These are phyloP conservation scores for Drosophila nigricruria DNA, from an alignment of 2,888 invertebrate species.

Conservation along the genomic window DNA sequence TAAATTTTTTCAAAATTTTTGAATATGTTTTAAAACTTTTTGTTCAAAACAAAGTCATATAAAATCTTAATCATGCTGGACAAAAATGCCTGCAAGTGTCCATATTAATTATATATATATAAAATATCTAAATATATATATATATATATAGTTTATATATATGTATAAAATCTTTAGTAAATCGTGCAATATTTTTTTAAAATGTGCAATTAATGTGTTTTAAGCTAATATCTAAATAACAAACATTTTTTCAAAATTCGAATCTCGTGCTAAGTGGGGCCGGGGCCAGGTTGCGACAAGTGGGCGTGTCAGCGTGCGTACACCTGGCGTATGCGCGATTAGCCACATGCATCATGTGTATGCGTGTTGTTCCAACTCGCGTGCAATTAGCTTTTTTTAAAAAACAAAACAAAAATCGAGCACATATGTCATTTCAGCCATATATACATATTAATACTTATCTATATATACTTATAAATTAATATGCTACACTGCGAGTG, in stretches of 20 bases:
- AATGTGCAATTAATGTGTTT: constrained; percentile 59
- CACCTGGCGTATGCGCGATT: constrained; percentile 39
- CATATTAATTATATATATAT: background rate
- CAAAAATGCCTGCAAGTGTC: background rate
- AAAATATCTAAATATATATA: background rate
- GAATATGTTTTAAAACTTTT: background rate
- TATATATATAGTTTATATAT: background rate
- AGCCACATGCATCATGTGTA: constrained; percentile 6
- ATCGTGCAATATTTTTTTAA: constrained; percentile 69
- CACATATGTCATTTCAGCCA: constrained; percentile 58
- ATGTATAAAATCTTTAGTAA: constrained; percentile 39
- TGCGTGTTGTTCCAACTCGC: constrained; percentile 40
- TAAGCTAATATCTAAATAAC: constrained; percentile 31
- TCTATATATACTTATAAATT: constrained; percentile 31
- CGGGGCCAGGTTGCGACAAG: constrained; percentile 4
- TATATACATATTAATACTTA: constrained; percentile 45
- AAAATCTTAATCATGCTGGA: background rate
- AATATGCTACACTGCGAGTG: background rate
- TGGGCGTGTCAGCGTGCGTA: constrained; percentile 6
- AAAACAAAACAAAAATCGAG: constrained; percentile 36
- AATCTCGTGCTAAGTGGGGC: constrained; percentile 57
- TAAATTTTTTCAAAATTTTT: background rate
- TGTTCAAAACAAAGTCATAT: background rate
- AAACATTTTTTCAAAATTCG: constrained; percentile 44
- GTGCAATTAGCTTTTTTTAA: constrained; percentile 67